Evolutionary conservation across 2,888 invertebrate genomes (phyloP).

Genomic region (Prosapia bicincta): DNA sequence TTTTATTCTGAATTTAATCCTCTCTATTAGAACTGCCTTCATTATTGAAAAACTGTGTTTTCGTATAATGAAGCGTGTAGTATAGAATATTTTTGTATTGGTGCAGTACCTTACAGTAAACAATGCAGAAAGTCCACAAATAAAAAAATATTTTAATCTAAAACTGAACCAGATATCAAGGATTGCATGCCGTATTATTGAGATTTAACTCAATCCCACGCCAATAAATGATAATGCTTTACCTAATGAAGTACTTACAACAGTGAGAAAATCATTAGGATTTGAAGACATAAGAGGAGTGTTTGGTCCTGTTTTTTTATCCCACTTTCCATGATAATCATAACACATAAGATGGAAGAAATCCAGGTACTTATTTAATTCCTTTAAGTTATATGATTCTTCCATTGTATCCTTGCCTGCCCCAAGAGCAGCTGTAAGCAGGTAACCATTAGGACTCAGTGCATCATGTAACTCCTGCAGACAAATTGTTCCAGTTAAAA

Average conservation of each 20-base stretch:
- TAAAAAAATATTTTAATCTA: too few species aligned
- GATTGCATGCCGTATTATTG: too few species aligned
- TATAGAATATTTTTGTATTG: too few species aligned
- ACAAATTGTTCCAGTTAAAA: slow-evolving; percentile 26
- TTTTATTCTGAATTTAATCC: too few species aligned
- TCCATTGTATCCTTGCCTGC: slow-evolving; percentile 74
- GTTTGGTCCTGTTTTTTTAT: slow-evolving; percentile 69
- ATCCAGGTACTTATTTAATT: slow-evolving; percentile 56
- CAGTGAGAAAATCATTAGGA: slow-evolving; percentile 57
- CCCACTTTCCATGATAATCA: slow-evolving; percentile 87
- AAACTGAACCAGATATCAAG: too few species aligned
- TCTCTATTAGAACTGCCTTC: too few species aligned
- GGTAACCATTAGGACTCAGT: slow-evolving; percentile 62
- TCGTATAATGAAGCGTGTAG: too few species aligned
- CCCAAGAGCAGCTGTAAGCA: slow-evolving; percentile 79
- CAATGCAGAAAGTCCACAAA: too few species aligned
- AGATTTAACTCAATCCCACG: too few species aligned
- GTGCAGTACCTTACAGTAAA: too few species aligned
- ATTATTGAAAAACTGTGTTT: too few species aligned
- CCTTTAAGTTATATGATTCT: slow-evolving; percentile 69
- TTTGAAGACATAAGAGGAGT: slow-evolving; percentile 62
- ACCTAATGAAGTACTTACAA: slow-evolving; percentile 61
- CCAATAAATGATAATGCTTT: too few species aligned
- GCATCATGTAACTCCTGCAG: slow-evolving; percentile 66
- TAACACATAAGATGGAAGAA: slow-evolving; percentile 54